A percentile compares a stretch with the other conserved stretches of the same genome.
Evolutionary conservation across 1,140 invertebrate species (phyloP).

Genomic region (Nixonia krombeini): DNA sequence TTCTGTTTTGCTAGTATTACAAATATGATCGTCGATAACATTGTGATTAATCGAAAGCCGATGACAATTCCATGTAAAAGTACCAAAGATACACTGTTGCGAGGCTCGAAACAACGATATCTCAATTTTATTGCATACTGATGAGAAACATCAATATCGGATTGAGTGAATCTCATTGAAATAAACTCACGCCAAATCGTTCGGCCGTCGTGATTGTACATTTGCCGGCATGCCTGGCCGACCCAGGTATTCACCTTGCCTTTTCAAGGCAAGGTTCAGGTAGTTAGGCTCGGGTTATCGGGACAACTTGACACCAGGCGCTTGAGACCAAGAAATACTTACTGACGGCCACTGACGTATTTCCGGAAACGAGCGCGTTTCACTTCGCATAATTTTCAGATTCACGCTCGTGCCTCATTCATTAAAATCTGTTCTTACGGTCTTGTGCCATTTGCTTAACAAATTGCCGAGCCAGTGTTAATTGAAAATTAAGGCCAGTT

Average conservation of each 20-base stretch:
- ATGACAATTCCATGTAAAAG: no score
- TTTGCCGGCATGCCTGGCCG: background rate
- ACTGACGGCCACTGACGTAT: background rate
- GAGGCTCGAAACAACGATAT: no score
- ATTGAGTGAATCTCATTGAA: background rate
- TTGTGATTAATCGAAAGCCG: no score
- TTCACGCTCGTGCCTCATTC: no score
- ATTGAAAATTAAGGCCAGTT: no score
- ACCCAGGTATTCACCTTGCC: slow-evolving; percentile 6
- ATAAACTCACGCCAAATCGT: background rate
- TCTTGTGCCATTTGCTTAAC: no score
- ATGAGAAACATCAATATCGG: background rate
- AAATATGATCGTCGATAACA: no score
- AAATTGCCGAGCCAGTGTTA: no score
- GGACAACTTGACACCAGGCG: slow-evolving; percentile 1
- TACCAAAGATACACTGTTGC: no score
- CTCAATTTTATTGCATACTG: no score
- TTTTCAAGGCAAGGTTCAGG: slow-evolving; percentile 9
- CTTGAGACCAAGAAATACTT: slow-evolving; percentile 1
- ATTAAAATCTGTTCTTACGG: no score
- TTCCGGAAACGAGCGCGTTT: background rate
- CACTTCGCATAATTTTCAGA: background rate
- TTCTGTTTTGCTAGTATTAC: no score
- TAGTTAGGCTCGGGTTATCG: slow-evolving; percentile 9
- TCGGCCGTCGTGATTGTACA: background rate